phyloP scores from a whole-genome alignment of 2,113 vertebrate species.

The Neogobius melanostomus region DNA sequence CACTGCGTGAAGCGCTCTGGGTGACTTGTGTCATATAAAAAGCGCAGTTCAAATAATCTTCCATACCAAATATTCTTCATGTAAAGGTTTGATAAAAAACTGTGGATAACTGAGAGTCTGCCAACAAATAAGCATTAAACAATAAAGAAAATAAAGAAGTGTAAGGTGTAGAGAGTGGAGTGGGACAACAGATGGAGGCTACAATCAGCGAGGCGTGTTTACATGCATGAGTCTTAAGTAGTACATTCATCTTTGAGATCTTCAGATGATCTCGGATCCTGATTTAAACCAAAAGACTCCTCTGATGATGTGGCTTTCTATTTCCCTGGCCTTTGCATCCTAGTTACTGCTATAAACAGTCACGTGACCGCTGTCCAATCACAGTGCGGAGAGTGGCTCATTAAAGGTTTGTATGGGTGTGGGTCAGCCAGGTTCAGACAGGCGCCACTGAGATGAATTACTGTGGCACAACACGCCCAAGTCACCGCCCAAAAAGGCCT shows the following conservation, averaged over 20 bases:
- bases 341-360: conserved; percentile 12
- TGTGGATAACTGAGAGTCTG: no score
- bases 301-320: conserved; percentile 5
- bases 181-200: background rate
- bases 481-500: conserved; percentile 25
- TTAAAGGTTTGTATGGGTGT: conserved; percentile 47
- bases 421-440: conserved; percentile 52
- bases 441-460: conserved; percentile 54
- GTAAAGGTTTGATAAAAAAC: no score
- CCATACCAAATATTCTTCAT: no score
- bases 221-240: background rate
- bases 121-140: no score
- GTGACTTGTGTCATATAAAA: no score
- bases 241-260: background rate
- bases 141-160: no score
- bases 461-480: conserved; percentile 17
- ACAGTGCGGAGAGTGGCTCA: conserved; percentile 26
- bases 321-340: conserved; percentile 9
- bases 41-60: no score
- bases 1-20: no score
- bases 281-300: background rate
- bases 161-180: no score
- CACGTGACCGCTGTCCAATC: conserved; percentile 42
- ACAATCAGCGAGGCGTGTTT: background rate
- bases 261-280: background rate